Percentiles rank a stretch among this genome's conserved stretches.
phyloP scores from a whole-genome alignment of 2,797 vertebrate genomes.

The Lateolabrax maculatus region DNA sequence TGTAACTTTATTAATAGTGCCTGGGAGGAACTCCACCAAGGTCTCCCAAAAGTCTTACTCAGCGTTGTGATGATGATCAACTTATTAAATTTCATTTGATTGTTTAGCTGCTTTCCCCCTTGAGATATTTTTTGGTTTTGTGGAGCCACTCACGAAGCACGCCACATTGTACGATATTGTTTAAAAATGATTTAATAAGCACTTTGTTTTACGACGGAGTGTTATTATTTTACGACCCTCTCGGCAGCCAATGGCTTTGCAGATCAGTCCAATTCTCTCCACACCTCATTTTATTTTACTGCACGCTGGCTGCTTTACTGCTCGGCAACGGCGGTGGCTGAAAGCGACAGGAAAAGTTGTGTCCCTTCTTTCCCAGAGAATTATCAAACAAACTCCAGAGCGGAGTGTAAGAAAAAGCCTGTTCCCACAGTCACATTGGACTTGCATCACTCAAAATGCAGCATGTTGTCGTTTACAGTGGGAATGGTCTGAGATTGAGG shows the following conservation, averaged over 20 bases:
- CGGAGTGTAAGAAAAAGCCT: constrained; percentile 18
- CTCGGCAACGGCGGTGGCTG: constrained; percentile 63
- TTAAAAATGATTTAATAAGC: constrained; percentile 87
- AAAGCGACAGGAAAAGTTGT: constrained; percentile 74
- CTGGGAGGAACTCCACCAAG: constrained; percentile 26
- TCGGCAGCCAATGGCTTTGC: constrained; percentile 78
- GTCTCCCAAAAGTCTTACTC: constrained; percentile 63
- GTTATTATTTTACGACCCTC: constrained; percentile 84
- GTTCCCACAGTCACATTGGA: constrained; percentile 68
- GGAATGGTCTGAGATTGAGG: constrained; percentile 26
- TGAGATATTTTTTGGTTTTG: constrained; percentile 57
- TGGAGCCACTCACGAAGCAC: constrained; percentile 39
- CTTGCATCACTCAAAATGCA: constrained; percentile 35
- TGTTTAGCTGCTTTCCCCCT: constrained; percentile 62
- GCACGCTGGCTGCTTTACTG: constrained; percentile 78
- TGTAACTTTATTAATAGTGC: constrained; percentile 60
- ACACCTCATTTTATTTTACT: constrained; percentile 85
- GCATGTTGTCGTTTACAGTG: constrained; percentile 41
- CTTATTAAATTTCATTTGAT: constrained; percentile 66
- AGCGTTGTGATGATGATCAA: constrained; percentile 70
- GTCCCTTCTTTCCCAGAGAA: constrained; percentile 73
- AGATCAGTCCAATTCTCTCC: constrained; percentile 81
- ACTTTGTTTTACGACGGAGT: constrained; percentile 81
- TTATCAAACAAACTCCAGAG: constrained; percentile 46
- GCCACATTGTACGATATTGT: constrained; percentile 76